Evolutionary conservation across 2,888 invertebrate species (phyloP).

Genomic region (Amblyteles armatorius): DNA sequence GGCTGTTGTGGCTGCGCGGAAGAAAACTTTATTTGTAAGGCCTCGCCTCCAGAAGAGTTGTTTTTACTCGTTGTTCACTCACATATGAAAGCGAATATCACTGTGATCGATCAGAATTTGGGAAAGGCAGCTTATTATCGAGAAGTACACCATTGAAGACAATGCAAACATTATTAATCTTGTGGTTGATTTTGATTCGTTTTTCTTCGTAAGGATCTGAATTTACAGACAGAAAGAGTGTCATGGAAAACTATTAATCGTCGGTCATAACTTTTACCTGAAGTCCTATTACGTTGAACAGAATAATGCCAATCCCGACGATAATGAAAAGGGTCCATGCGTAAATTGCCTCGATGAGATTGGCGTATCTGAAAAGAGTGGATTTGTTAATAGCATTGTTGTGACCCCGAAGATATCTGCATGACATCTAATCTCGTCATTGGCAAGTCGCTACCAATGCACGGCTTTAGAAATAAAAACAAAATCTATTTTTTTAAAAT

Average conservation of each 20-base stretch:
- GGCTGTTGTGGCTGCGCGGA: constrained; percentile 10
- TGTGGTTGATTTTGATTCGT: neutral
- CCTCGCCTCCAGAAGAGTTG: neutral
- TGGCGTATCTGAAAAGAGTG: neutral
- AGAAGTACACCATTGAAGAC: neutral
- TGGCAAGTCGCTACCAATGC: too few relatives aligned
- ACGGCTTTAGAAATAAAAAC: too few relatives aligned
- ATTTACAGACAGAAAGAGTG: neutral
- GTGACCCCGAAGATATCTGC: too few relatives aligned
- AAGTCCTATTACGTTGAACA: neutral
- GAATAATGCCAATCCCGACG: neutral
- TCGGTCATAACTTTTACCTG: neutral
- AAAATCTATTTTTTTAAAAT: too few relatives aligned
- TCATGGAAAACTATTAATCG: neutral
- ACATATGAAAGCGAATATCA: neutral
- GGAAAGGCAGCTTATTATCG: neutral
- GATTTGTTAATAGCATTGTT: neutral
- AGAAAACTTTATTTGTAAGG: neutral
- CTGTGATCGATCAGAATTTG: neutral
- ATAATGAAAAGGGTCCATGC: neutral
- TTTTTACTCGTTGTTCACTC: neutral
- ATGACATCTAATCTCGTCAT: too few relatives aligned
- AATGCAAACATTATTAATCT: neutral
- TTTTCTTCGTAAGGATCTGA: neutral
- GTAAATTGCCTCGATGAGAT: neutral